These are phyloP conservation scores for Spisula solida DNA, from an alignment of 2,888 invertebrate species.

Conservation along the genomic window DNA sequence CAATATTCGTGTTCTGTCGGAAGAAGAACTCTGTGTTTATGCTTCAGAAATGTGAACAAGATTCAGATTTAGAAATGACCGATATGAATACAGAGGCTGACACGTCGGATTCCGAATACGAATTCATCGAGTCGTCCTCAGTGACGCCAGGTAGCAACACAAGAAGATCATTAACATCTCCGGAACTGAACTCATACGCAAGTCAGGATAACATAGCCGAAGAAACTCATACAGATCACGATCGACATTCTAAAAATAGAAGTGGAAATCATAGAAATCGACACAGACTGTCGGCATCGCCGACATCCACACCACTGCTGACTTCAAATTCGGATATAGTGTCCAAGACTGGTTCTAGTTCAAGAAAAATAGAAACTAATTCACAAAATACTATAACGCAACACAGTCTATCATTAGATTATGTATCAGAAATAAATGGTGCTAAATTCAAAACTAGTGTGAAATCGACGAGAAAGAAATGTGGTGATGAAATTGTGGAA, in stretches of 20 bases:
- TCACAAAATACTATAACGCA: neutral
- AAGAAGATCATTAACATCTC: conserved; percentile 67
- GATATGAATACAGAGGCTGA: conserved; percentile 80
- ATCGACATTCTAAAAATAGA: conserved; percentile 18
- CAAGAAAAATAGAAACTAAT: neutral
- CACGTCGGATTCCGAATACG: conserved; percentile 69
- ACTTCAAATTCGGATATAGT: neutral
- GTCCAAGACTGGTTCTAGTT: conserved; percentile 23
- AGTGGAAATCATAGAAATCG: conserved; percentile 2
- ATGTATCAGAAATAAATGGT: neutral
- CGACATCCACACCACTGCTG: conserved; percentile 40
- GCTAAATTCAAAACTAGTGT: neutral
- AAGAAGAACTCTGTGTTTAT: conserved; percentile 86
- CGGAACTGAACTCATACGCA: conserved; percentile 42
- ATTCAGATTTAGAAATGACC: conserved; percentile 83
- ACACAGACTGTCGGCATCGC: neutral
- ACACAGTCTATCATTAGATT: conserved; percentile 39
- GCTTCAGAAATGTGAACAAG: conserved; percentile 82
- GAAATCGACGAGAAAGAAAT: neutral
- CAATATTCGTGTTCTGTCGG: conserved; percentile 84
- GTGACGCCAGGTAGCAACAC: neutral
- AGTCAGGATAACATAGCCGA: conserved; percentile 19
- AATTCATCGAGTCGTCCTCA: conserved; percentile 38
- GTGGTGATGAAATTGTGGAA: neutral
- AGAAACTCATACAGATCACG: neutral